Percentiles rank a stretch among this genome's conserved stretches.
Conservation (phyloP, 2,797 vertebrate genomes). For the Pipistrellus pipistrellus region DNA sequence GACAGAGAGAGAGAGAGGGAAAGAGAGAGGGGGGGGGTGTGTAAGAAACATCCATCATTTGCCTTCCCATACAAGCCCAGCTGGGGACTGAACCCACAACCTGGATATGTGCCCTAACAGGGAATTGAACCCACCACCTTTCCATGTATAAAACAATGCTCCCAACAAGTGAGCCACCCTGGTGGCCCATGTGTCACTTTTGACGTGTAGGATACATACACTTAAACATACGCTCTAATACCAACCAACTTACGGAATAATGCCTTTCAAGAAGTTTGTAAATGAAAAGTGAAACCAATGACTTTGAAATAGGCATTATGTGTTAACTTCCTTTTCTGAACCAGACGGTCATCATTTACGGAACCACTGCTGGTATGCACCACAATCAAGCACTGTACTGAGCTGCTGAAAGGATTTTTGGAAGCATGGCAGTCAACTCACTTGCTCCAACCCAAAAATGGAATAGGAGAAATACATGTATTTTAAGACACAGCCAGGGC, state of each 20-base stretch:
- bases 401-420: slow-evolving; percentile 64
- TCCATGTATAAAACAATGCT: not conserved
- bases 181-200: not conserved
- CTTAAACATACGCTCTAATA: not conserved
- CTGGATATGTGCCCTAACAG: not conserved
- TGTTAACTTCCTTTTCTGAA: slow-evolving; percentile 28
- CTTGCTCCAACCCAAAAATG: slow-evolving; percentile 76
- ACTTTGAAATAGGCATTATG: not conserved
- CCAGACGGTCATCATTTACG: not conserved
- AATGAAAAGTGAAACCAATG: slow-evolving; percentile 31
- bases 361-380: not conserved
- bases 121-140: not conserved
- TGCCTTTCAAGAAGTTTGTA: not conserved
- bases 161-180: not conserved
- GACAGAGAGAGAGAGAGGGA: no score
- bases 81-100: not conserved
- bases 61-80: not conserved
- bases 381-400: slow-evolving; percentile 50
- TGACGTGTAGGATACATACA: not conserved
- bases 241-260: not conserved
- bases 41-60: not conserved
- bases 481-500: slow-evolving; percentile 75
- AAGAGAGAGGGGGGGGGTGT: no score
- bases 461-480: slow-evolving; percentile 63
- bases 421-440: slow-evolving; percentile 49